Percentiles rank a stretch among this genome's conserved stretches.
Evolutionary conservation across 2,113 vertebrate species (phyloP).

Genomic region (Tamias sibiricus): DNA sequence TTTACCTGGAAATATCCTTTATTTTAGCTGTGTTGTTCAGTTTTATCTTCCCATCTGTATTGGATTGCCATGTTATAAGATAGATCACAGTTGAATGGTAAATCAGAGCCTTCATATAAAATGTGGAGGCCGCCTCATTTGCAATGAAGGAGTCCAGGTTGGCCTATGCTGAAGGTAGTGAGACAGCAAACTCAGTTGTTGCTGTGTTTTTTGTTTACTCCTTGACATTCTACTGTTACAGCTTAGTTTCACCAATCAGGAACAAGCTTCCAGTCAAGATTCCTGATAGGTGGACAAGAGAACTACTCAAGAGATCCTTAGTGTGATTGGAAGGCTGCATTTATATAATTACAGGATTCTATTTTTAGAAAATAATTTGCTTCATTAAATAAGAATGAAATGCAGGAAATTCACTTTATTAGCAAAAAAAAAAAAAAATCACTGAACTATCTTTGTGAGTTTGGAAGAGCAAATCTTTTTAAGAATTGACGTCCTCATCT

Average conservation of each 20-base stretch:
- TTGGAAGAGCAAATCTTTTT: slow-evolving; percentile 25
- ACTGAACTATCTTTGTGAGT: neutral
- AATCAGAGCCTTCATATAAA: slow-evolving; percentile 65
- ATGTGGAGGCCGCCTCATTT: slow-evolving; percentile 42
- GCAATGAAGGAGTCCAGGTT: slow-evolving; percentile 59
- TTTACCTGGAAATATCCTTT: slow-evolving; percentile 61
- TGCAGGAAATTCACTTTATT: neutral
- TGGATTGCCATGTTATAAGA: slow-evolving; percentile 56
- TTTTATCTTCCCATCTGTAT: slow-evolving; percentile 53
- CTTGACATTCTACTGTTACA: slow-evolving; percentile 27
- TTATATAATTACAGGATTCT: neutral
- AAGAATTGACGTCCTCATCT: slow-evolving; percentile 34
- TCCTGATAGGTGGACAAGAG: slow-evolving; percentile 59
- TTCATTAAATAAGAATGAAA: slow-evolving; percentile 3
- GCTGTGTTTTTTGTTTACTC: slow-evolving; percentile 61
- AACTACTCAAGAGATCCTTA: neutral
- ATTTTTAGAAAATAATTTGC: neutral
- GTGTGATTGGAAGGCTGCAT: slow-evolving; percentile 28
- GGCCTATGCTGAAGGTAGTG: neutral
- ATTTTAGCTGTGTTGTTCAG: slow-evolving; percentile 57
- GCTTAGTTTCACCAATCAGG: slow-evolving; percentile 52
- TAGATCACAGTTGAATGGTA: neutral
- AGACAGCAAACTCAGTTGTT: slow-evolving; percentile 59
- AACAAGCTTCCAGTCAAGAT: neutral
- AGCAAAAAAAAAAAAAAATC: neutral